A percentile compares a stretch with the other conserved stretches of the same genome.
These are phyloP conservation scores for Digitonthophagus gazella DNA, from an alignment of 2,888 invertebrate species.

Conservation along the genomic window DNA sequence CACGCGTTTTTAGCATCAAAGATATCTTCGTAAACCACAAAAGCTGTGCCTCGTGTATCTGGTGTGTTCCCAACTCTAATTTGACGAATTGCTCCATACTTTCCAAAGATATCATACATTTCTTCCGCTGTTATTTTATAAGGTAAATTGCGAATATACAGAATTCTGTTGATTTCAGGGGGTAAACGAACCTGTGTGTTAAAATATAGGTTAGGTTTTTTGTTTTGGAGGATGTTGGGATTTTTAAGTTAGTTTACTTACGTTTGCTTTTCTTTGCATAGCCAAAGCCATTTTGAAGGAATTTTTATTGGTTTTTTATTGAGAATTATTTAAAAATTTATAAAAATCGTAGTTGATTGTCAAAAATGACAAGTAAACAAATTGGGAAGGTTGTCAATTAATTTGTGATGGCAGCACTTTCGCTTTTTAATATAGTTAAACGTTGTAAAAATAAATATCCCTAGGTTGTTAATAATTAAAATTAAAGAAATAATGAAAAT, in stretches of 20 bases:
- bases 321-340: not conserved
- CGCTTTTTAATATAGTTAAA: not conserved
- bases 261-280: conserved; percentile 72
- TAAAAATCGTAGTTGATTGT: not conserved
- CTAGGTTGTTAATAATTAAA: not conserved
- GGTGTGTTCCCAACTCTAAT: conserved; percentile 97
- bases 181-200: conserved; percentile 83
- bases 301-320: not conserved
- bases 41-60: conserved; percentile 97
- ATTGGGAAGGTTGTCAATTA: not conserved
- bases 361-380: not conserved
- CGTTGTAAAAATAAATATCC: not conserved
- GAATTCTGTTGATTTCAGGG: conserved; percentile 96
- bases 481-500: not conserved
- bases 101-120: conserved; percentile 99
- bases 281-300: conserved; percentile 63
- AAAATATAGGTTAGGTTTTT: conserved; percentile 3
- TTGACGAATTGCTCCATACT: conserved; percentile 98
- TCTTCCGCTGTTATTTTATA: conserved; percentile 99
- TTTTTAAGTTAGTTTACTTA: conserved; percentile 51
- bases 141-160: conserved; percentile 95
- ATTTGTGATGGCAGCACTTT: not conserved
- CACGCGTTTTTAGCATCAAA: conserved; percentile 99
- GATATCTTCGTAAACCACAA: conserved; percentile 99
- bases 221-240: conserved; percentile 11